Evolutionary conservation across 2,113 vertebrate species (phyloP).

Genomic region (Acanthochromis polyacanthus): DNA sequence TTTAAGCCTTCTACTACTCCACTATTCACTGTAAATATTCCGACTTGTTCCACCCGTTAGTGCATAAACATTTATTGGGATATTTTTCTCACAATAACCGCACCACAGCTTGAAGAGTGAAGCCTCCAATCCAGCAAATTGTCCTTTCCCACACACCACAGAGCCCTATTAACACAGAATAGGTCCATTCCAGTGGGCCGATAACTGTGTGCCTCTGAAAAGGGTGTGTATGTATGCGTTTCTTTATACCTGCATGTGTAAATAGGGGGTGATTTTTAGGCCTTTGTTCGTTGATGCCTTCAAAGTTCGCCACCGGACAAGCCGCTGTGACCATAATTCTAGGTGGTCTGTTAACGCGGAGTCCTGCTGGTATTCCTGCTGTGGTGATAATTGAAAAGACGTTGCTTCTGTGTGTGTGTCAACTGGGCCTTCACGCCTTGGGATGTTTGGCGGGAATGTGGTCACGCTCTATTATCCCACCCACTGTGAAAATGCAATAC

Average conservation of each 20-base stretch:
- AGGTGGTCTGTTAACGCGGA: conserved; percentile 67
- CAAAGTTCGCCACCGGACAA: background rate
- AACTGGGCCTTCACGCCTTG: conserved; percentile 55
- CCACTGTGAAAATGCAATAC: conserved; percentile 40
- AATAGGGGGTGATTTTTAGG: conserved; percentile 19
- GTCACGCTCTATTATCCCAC: conserved; percentile 55
- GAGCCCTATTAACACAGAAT: conserved; percentile 51
- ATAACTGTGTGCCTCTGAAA: conserved; percentile 35
- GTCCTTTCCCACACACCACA: conserved; percentile 40
- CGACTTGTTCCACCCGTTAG: background rate
- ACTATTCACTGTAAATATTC: background rate
- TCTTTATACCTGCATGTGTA: conserved; percentile 45
- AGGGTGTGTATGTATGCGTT: conserved; percentile 19
- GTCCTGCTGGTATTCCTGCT: conserved; percentile 57
- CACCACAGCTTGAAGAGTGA: conserved; percentile 38
- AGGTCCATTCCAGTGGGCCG: conserved; percentile 29
- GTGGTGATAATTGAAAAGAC: conserved; percentile 72
- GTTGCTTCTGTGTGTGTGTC: conserved; percentile 49
- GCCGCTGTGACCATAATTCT: conserved; percentile 5
- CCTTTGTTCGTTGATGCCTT: conserved; percentile 38
- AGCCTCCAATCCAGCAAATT: conserved; percentile 54
- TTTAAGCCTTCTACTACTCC: background rate
- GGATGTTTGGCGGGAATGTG: conserved; percentile 53
- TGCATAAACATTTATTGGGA: conserved; percentile 12
- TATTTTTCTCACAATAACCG: conserved; percentile 35